These are phyloP conservation scores for Parthenolecanium corni DNA, from an alignment of 2,888 invertebrate genomes.

Conservation along the genomic window DNA sequence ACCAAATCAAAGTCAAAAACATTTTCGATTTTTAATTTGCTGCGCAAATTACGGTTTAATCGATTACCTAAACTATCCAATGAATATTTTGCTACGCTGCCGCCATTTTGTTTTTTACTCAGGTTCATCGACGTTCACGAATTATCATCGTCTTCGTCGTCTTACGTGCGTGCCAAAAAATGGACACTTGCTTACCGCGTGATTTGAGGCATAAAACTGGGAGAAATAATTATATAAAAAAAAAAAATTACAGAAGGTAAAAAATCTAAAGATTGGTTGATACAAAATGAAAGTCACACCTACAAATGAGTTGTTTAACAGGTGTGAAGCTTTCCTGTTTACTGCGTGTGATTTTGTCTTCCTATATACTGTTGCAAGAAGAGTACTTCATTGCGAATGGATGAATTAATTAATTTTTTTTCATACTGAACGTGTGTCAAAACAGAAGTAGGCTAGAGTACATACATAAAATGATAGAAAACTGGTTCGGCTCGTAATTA, in stretches of 20 bases:
- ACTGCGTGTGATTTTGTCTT: slow-evolving; percentile 1
- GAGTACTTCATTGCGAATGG: slow-evolving; percentile 7
- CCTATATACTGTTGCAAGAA: not conserved
- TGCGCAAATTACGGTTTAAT: no score
- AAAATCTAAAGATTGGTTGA: slow-evolving; percentile 11
- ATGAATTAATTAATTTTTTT: slow-evolving; percentile 1
- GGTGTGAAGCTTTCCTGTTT: slow-evolving; percentile 14
- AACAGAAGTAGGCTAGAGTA: no score
- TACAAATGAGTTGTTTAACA: slow-evolving; percentile 2
- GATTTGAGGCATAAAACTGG: slow-evolving; percentile 4
- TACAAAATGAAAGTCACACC: slow-evolving; percentile 13
- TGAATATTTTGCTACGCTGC: no score
- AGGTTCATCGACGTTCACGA: no score
- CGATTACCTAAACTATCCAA: no score
- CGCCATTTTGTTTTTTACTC: no score
- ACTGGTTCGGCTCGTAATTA: no score
- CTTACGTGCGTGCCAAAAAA: no score
- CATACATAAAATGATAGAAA: no score
- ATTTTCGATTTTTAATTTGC: no score
- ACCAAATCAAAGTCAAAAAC: no score
- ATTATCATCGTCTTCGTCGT: not conserved
- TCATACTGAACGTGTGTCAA: no score
- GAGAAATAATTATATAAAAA: slow-evolving; percentile 9
- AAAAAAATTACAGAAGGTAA: not conserved
- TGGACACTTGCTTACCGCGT: not conserved